Conservation (phyloP, 2,797 vertebrate genomes). For the Gouania willdenowi region DNA sequence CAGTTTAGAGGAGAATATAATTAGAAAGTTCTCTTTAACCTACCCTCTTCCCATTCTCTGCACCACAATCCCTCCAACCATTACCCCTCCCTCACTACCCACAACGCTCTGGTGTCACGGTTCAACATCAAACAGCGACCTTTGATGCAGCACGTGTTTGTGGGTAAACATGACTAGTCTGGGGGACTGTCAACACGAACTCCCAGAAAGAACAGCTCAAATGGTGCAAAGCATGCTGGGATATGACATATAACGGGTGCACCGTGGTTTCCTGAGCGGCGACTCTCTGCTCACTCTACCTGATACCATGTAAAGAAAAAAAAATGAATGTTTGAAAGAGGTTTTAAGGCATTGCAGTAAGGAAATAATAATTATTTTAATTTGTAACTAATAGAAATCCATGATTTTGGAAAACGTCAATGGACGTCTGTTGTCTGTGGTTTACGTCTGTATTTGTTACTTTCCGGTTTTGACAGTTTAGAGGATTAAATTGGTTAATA, state of each 20-base stretch:
- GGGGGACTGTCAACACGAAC: conserved; percentile 56
- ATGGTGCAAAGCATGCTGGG: conserved; percentile 28
- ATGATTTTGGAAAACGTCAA: no score
- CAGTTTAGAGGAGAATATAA: no score
- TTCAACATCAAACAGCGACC: conserved; percentile 64
- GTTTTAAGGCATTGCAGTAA: no score
- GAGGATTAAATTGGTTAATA: conserved; percentile 24
- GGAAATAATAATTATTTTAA: no score
- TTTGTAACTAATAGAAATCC: no score
- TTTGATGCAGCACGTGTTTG: conserved; percentile 60
- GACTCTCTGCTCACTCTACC: no score
- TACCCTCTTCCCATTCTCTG: no score
- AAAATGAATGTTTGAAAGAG: conserved; percentile 2
- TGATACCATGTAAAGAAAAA: no score
- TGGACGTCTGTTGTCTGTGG: conserved; percentile 30
- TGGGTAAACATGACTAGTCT: conserved; percentile 61
- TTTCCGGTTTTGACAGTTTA: conserved; percentile 30
- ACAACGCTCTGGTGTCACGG: conserved; percentile 25
- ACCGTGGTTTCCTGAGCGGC: no score
- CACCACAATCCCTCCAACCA: no score
- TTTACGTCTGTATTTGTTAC: conserved; percentile 19
- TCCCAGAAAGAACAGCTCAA: conserved; percentile 38
- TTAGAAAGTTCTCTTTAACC: no score
- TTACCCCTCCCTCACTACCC: neutral
- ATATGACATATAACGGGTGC: conserved; percentile 14